Evolutionary conservation across 2,888 invertebrate genomes (phyloP), one percentile per base, ranked within the genome.

Genomic region (Schrankia costaestrigalis): DNA sequence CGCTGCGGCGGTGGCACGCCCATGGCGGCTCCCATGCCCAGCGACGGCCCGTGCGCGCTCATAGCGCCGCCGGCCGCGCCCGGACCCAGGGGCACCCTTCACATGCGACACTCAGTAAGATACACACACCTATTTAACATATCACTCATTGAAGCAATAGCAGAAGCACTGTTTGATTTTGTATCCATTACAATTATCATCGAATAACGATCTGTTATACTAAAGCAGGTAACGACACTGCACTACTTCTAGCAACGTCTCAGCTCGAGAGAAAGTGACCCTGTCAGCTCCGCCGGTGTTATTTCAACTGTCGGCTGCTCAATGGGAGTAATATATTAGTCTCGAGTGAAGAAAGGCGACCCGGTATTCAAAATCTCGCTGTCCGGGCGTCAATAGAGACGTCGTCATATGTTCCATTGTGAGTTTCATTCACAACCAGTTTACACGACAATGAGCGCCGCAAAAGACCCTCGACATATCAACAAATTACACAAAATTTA

Each of bases 401-500:
- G 64, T 74, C 70, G 79, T 84, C 85, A 84, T 80, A 85, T 83
- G 81, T 74, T 79, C 70, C 70, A 56, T 78, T 78, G 67, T 77
- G 26, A 21, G 44, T 29, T 31, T 48, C 56, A 71, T 76, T 74
- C 68, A 67, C 37, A 68, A 83, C 86, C 77, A 74, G 85, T 85
- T 81, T 51, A 35, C 38, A 47, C 52, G 50, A 86, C 78, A 87
- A 86, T 76, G 78, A 70, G 73, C 69, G 82, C 82, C 82, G 75
- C 85, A 85, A 84, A 81, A 73, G 73, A 83, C 86, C 87, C 87
- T 86, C 81, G 74, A 76, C 74, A 59, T 74, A 85, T 83, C 82
- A 85, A 85, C 84, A 87, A 87, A 87, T 86, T 86, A 86, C 78
- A 86, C 78, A 79, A 63, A 43, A 87, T 87, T 86, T 70, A 68